phyloP scores from a whole-genome alignment of 2,113 vertebrate species.

The Egretta garzetta region DNA sequence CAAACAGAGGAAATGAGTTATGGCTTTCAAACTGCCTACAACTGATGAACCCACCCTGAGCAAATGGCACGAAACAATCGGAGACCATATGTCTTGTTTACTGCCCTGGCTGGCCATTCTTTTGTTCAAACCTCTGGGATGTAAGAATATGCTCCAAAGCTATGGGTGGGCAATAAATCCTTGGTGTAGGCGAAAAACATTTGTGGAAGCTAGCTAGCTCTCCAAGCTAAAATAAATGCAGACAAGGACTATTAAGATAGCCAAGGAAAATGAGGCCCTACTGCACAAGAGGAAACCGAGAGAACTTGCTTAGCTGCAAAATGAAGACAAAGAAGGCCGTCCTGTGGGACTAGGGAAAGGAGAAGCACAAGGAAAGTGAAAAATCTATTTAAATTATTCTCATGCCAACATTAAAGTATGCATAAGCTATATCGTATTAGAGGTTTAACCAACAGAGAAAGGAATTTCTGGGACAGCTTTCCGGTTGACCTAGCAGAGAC shows the following conservation, averaged over 20 bases:
- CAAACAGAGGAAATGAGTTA: background rate
- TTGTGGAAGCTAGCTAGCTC: background rate
- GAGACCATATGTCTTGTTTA: rapidly evolving
- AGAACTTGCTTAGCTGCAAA: background rate
- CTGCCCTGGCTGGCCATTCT: background rate
- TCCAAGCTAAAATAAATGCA: rapidly evolving
- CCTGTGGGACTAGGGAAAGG: background rate
- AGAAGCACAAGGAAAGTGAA: background rate
- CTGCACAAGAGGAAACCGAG: background rate
- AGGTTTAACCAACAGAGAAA: background rate
- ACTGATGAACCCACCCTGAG: background rate
- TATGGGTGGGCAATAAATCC: background rate
- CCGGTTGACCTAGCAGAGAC: conserved; percentile 20
- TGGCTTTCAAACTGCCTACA: background rate
- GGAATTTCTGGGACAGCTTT: conserved; percentile 48
- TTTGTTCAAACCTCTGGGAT: background rate
- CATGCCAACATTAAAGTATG: background rate
- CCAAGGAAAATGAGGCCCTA: background rate
- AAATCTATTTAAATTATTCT: background rate
- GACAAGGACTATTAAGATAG: background rate
- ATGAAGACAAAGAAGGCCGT: background rate
- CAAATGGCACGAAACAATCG: rapidly evolving
- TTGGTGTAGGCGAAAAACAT: rapidly evolving
- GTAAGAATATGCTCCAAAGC: background rate
- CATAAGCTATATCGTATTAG: background rate